A percentile compares a stretch with the other conserved stretches of the same genome.
Conservation (phyloP, 2,797 vertebrate species). For the Lepilemur septentrionalis region DNA sequence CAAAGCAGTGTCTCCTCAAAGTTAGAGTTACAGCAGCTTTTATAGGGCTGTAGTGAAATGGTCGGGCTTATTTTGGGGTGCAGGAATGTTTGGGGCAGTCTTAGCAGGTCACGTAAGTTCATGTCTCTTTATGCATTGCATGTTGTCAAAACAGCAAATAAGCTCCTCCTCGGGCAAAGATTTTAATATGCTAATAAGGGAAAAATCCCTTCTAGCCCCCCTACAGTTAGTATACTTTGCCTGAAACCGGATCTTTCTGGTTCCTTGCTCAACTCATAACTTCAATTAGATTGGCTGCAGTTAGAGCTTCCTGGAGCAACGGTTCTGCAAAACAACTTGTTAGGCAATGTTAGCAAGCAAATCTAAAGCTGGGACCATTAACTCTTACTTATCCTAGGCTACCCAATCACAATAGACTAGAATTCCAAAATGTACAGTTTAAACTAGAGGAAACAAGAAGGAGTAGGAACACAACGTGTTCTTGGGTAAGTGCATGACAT, state of each 20-base stretch:
- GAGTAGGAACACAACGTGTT: not conserved
- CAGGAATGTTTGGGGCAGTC: not conserved
- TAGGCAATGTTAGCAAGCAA: not conserved
- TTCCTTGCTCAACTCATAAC: not conserved
- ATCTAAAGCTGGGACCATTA: not conserved
- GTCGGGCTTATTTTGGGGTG: not conserved
- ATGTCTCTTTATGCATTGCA: not conserved
- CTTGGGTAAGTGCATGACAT: not conserved
- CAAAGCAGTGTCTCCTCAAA: not conserved
- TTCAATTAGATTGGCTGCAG: not conserved
- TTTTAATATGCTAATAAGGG: not conserved
- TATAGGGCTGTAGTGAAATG: not conserved
- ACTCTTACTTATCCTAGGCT: not conserved
- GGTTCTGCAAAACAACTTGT: not conserved
- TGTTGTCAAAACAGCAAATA: not conserved
- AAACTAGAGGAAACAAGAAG: not conserved
- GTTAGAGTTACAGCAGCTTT: not conserved
- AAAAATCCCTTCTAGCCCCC: not conserved
- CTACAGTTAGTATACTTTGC: not conserved
- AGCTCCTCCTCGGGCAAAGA: not conserved
- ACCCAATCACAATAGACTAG: not conserved
- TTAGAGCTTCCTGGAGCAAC: not conserved
- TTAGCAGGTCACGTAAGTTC: not conserved
- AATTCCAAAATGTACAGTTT: slow-evolving; percentile 5
- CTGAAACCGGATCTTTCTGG: not conserved